Evolutionary conservation across 1,140 invertebrate genomes (phyloP).

Genomic region (Nomia melanderi): DNA sequence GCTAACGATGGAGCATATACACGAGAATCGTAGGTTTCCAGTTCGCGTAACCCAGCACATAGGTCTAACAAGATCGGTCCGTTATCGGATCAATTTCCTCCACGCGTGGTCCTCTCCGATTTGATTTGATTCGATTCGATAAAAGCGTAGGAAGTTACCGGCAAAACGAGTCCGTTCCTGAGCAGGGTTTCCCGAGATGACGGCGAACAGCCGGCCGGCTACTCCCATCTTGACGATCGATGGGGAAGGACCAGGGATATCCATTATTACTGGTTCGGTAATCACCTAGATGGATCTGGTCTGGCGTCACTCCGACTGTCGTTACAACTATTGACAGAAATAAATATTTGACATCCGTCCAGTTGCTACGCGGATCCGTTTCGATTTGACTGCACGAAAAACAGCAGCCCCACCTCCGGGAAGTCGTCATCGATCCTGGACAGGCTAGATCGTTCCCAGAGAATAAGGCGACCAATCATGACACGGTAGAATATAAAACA

Average conservation of each 20-base stretch:
- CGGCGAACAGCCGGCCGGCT: background rate
- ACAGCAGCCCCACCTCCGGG: background rate
- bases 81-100: constrained; percentile 26
- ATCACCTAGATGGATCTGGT: constrained; percentile 22
- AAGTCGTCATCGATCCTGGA: background rate
- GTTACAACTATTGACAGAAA: constrained; percentile 17
- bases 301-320: background rate
- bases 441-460: too few species aligned
- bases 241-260: constrained; percentile 18
- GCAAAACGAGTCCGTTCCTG: constrained; percentile 9
- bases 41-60: constrained; percentile 2
- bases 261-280: constrained; percentile 12
- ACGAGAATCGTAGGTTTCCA: constrained; percentile 45
- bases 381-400: background rate
- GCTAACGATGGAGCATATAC: background rate
- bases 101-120: too few species aligned
- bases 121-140: constrained; percentile 37
- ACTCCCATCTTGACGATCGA: constrained; percentile 45
- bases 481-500: too few species aligned
- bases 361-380: background rate
- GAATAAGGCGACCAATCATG: too few species aligned
- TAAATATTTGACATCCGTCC: constrained; percentile 41
- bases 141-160: constrained; percentile 13
- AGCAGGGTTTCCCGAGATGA: background rate
- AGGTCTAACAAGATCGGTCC: constrained; percentile 38